Percentiles rank a stretch among this genome's conserved stretches.
Conservation (phyloP, 30 jellyfish, hydroid and myxozoan species). For the Haliclystus octoradiatus region DNA sequence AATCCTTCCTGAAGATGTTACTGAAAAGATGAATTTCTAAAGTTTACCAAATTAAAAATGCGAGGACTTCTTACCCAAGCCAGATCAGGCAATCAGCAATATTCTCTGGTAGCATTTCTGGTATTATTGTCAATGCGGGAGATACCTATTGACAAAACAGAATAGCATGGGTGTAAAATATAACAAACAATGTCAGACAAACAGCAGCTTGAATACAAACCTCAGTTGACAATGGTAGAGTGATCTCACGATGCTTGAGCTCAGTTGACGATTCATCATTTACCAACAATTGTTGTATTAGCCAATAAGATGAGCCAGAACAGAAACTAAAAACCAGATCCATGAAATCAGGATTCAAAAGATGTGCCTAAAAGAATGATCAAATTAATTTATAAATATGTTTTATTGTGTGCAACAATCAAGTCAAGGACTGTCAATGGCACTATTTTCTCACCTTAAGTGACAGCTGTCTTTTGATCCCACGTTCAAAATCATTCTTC, state of each 20-base stretch:
- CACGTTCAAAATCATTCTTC: constrained; percentile 56
- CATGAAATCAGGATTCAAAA: constrained; percentile 56
- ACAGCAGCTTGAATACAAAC: too few species aligned
- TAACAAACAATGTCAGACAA: too few species aligned
- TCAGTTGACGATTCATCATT: constrained; percentile 64
- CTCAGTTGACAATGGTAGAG: too few species aligned
- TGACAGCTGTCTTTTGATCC: constrained; percentile 72
- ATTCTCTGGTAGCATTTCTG: constrained; percentile 76
- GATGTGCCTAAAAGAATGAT: constrained; percentile 59
- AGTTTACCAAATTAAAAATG: too few species aligned
- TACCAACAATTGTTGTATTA: constrained; percentile 67
- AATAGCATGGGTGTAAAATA: too few species aligned
- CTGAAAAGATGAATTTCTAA: too few species aligned
- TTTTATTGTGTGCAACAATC: background rate
- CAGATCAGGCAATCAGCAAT: constrained; percentile 72
- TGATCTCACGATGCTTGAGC: too few species aligned
- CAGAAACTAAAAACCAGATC: constrained; percentile 71
- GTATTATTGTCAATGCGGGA: constrained; percentile 62
- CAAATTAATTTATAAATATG: background rate
- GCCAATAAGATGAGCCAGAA: constrained; percentile 79
- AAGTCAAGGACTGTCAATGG: background rate
- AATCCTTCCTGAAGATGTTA: too few species aligned
- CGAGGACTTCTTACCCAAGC: constrained; percentile 51
- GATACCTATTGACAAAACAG: constrained; percentile 35
- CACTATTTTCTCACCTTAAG: constrained; percentile 47